phyloP scores from a whole-genome alignment of 1,140 invertebrate species.

The Drosophila arawakana region DNA sequence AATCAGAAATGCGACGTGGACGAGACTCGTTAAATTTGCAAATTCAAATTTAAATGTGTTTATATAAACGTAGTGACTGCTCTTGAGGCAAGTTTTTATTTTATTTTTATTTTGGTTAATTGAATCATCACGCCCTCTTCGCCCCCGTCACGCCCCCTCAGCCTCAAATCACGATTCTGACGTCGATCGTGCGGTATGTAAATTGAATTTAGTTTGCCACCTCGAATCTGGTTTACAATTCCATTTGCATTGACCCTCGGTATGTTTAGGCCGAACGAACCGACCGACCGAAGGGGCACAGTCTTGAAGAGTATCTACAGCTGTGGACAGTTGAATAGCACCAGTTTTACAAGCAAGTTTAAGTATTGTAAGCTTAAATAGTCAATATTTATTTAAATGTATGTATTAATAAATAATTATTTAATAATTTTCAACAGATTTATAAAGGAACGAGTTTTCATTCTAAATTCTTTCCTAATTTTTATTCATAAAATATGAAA shows the following conservation, averaged over 20 bases:
- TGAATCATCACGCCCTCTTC: constrained; percentile 29
- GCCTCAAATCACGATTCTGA: not conserved
- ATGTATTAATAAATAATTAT: too few relatives aligned
- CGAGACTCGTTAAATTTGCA: constrained; percentile 10
- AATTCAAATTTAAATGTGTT: not conserved
- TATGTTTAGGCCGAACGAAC: not conserved
- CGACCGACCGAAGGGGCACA: not conserved
- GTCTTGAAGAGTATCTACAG: not conserved
- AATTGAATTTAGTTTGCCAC: constrained; percentile 31
- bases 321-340: too few relatives aligned
- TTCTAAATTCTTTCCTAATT: too few relatives aligned
- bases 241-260: constrained; percentile 7
- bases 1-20: constrained; percentile 17
- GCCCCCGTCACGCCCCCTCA: not conserved
- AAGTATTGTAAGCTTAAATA: too few relatives aligned
- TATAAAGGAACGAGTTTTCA: too few relatives aligned
- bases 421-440: too few relatives aligned
- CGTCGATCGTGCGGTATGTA: constrained; percentile 25
- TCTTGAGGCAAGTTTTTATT: constrained; percentile 14
- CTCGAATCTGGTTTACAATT: constrained; percentile 30
- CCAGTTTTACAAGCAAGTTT: too few relatives aligned
- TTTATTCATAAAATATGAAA: too few relatives aligned
- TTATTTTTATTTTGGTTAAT: constrained; percentile 33
- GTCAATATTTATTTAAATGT: too few relatives aligned
- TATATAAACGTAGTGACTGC: not conserved